Conservation (phyloP, 1,140 invertebrate species). For the Agrypnia vestita region DNA sequence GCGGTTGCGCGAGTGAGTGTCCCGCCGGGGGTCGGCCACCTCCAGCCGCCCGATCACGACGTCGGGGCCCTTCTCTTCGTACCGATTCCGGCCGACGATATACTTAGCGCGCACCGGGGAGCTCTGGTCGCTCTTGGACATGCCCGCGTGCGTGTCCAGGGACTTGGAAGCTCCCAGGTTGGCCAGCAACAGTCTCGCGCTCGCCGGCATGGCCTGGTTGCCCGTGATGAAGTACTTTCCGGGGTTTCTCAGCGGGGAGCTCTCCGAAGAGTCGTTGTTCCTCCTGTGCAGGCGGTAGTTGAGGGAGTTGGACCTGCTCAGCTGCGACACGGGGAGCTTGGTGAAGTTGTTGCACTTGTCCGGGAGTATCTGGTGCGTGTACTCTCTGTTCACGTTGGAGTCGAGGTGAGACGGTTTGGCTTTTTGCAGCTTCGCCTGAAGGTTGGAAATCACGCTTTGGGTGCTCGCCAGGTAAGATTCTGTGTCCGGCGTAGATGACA, state of each 20-base stretch:
- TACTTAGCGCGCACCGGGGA: not conserved
- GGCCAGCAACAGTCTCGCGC: slow-evolving; percentile 65
- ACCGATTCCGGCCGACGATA: not conserved
- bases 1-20: slow-evolving; percentile 28
- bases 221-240: slow-evolving; percentile 71
- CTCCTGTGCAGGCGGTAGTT: slow-evolving; percentile 68
- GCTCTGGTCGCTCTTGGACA: slow-evolving; percentile 1
- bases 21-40: not conserved
- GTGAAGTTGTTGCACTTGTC: slow-evolving; percentile 62
- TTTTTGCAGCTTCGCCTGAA: slow-evolving; percentile 73
- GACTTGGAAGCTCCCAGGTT: slow-evolving; percentile 65
- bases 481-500: slow-evolving; percentile 73
- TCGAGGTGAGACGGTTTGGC: slow-evolving; percentile 65
- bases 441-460: slow-evolving; percentile 78
- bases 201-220: slow-evolving; percentile 65
- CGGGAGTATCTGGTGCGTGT: slow-evolving; percentile 28
- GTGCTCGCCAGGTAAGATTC: slow-evolving; percentile 80
- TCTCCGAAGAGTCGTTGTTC: slow-evolving; percentile 65
- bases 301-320: slow-evolving; percentile 70
- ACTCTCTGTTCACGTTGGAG: slow-evolving; percentile 57
- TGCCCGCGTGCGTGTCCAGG: slow-evolving; percentile 65
- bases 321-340: slow-evolving; percentile 68
- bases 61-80: slow-evolving; percentile 11
- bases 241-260: slow-evolving; percentile 69
- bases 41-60: slow-evolving; percentile 17